Percentiles rank a stretch among this genome's conserved stretches.
phyloP scores from a whole-genome alignment of 2,888 invertebrate genomes.

The Leptinotarsa peninsularis region DNA sequence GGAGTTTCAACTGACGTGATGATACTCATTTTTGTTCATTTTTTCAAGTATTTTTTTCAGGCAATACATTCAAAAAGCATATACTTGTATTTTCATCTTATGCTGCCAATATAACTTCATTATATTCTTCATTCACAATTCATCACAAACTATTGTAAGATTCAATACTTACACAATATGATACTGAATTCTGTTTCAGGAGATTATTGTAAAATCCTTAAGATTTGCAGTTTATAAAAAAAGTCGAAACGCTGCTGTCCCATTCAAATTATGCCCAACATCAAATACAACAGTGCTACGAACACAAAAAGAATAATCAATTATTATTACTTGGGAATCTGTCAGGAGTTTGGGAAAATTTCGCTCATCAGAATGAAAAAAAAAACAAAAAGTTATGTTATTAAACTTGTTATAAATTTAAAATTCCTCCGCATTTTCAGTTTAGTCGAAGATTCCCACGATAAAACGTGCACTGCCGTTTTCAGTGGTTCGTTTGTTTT shows the following conservation, averaged over 20 bases:
- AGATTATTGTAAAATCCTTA: no score
- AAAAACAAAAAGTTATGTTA: neutral
- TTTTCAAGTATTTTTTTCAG: no score
- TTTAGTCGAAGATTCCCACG: neutral
- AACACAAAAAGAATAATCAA: slow-evolving; percentile 15
- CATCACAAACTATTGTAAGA: no score
- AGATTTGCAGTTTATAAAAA: neutral
- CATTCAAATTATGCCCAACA: neutral
- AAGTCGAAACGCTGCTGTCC: neutral
- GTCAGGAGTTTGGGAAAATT: slow-evolving; percentile 2
- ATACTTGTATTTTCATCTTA: no score
- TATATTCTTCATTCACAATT: no score
- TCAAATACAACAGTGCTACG: slow-evolving; percentile 3
- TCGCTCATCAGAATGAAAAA: slow-evolving; percentile 8
- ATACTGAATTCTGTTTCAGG: no score
- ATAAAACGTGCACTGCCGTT: neutral
- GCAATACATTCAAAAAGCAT: no score
- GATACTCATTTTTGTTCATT: no score
- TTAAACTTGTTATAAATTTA: slow-evolving; percentile 3
- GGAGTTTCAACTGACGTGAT: no score
- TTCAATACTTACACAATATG: no score
- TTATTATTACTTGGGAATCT: slow-evolving; percentile 5
- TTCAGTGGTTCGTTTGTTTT: neutral
- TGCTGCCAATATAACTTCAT: no score
- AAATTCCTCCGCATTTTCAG: neutral